Conservation (phyloP, 2,888 invertebrate species). For the Caenorhabditis panamensis region DNA sequence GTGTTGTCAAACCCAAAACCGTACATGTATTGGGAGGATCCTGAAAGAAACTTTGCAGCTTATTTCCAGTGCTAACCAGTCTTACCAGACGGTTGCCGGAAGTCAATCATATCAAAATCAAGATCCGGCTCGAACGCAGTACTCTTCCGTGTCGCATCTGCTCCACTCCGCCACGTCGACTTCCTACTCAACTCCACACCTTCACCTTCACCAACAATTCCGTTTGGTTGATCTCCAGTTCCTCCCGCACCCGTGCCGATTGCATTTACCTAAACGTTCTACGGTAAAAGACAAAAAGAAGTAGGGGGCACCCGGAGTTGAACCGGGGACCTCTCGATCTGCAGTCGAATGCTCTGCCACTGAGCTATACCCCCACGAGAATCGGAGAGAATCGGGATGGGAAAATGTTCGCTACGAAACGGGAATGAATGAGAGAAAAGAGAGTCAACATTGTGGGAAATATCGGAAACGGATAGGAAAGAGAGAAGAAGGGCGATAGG, state of each 20-base stretch:
- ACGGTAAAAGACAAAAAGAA: conserved; percentile 49
- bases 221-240: conserved; percentile 13
- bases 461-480: neutral
- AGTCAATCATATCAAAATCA: conserved; percentile 72
- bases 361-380: conserved; percentile 72
- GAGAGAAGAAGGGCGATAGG: neutral
- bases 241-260: conserved; percentile 15
- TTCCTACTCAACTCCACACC: conserved; percentile 29
- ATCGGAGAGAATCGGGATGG: neutral
- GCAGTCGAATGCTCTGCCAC: conserved; percentile 79
- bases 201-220: conserved; percentile 12
- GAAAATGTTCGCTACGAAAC: conserved; percentile 1
- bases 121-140: conserved; percentile 71
- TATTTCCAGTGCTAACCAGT: neutral
- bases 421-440: neutral
- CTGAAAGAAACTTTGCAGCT: conserved; percentile 4
- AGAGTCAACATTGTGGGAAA: neutral
- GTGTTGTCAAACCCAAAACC: conserved; percentile 55
- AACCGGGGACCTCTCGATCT: conserved; percentile 81
- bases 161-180: conserved; percentile 29
- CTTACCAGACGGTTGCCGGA: conserved; percentile 23
- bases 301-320: conserved; percentile 76
- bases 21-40: conserved; percentile 52
- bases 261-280: conserved; percentile 32
- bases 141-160: conserved; percentile 47